Percentiles rank a stretch among this genome's conserved stretches.
Evolutionary conservation across 2,888 invertebrate species (phyloP).

Genomic region (Nysson spinosus): DNA sequence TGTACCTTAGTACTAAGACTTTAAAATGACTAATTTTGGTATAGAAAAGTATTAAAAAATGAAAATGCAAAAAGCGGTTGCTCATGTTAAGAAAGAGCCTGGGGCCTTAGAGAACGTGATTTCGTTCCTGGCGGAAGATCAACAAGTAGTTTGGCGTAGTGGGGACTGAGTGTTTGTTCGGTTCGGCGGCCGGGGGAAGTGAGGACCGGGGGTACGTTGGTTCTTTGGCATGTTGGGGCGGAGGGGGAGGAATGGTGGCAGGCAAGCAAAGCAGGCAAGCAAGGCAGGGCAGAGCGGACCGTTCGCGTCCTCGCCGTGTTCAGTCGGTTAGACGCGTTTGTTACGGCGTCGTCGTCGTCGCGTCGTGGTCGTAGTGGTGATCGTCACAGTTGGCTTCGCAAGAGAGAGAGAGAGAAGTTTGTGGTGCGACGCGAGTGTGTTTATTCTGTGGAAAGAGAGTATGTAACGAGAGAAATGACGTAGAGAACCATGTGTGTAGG

Average conservation of each 20-base stretch:
- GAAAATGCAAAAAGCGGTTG: too few relatives aligned
- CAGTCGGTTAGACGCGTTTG: slow-evolving; percentile 64
- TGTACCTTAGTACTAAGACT: too few relatives aligned
- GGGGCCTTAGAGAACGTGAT: background rate
- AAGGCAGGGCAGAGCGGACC: slow-evolving; percentile 49
- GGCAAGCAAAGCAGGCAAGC: slow-evolving; percentile 15
- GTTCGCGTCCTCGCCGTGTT: slow-evolving; percentile 54
- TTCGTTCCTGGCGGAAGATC: slow-evolving; percentile 62
- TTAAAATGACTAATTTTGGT: too few relatives aligned
- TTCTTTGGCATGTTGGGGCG: slow-evolving; percentile 26
- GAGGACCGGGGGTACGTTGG: slow-evolving; percentile 29
- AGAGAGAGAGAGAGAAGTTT: background rate
- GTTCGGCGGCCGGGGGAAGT: slow-evolving; percentile 16
- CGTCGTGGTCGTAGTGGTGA: slow-evolving; percentile 2
- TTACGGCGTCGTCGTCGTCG: slow-evolving; percentile 42
- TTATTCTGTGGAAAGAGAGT: slow-evolving; percentile 4
- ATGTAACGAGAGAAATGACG: slow-evolving; percentile 2
- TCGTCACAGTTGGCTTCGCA: slow-evolving; percentile 15
- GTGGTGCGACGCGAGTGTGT: background rate
- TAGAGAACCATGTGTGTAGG: slow-evolving; percentile 41
- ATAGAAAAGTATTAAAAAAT: too few relatives aligned
- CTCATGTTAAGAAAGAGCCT: too few relatives aligned
- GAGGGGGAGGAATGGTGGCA: slow-evolving; percentile 6
- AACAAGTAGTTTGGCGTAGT: slow-evolving; percentile 60
- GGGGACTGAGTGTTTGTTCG: slow-evolving; percentile 26